Evolutionary conservation across 1,140 invertebrate species (phyloP), one percentile per base, ranked within the genome.

Genomic region (Galleria mellonella): DNA sequence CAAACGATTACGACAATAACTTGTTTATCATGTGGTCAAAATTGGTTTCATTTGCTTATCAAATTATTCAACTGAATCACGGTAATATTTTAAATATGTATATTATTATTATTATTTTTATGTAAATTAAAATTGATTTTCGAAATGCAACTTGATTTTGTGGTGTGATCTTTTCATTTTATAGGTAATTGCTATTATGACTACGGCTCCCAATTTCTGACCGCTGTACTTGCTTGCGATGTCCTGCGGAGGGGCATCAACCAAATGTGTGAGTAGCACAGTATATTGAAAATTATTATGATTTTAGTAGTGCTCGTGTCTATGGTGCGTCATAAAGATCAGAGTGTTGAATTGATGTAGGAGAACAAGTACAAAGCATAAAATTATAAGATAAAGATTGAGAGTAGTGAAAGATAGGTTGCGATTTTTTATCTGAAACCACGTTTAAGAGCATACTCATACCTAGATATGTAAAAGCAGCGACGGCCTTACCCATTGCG

Each of bases 101-200:
- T n/a, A 32, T 23, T 28, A 5, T 9, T 32, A 2, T 32, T 32
- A 4, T 32, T 32, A 32, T 32, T 31, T 31, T 31, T 9, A n/a
- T 31, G 9, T 9, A 5, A 5, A 4, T 29, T 29, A 29, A 29
- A 29, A 29, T 9, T 29, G 9, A n/a, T n/a, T n/a, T n/a, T n/a
- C n/a, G n/a, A 23, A 6, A 23, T 23, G 17, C 2, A 3, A 23
- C 2, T 23, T 23, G 6, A 23, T 23, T 23, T 23, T 23, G 2
- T 3, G 6, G 2, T 2, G 17, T 3, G 17, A 6, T 23, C 17
- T 14, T 35, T 13, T 35, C 1, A 14, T 35, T 14, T 35, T 17
- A 4, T 52, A 84, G 81, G 78, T 8, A 84, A 81, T 51, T 83
- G 72, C 47, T 83, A 75, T 41, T 63, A 66, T 48, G 71, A 83